Evolutionary conservation across 2,888 invertebrate species (phyloP).

Genomic region (Dioctria linearis): DNA sequence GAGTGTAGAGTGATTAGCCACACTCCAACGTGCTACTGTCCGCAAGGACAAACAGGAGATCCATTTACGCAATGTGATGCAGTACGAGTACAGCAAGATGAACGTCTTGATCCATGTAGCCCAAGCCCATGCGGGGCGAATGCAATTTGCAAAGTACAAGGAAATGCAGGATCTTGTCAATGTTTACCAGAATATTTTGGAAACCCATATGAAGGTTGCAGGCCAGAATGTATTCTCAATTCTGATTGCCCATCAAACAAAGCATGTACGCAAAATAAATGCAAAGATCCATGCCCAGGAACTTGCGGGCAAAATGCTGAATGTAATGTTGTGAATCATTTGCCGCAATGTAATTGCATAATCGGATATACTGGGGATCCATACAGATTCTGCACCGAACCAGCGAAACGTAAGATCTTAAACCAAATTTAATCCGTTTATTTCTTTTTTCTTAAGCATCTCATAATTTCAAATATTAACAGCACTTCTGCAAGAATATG

Average conservation of each 20-base stretch:
- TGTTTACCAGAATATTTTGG: slow-evolving; percentile 82
- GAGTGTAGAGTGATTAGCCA: slow-evolving; percentile 75
- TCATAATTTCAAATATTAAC: slow-evolving; percentile 12
- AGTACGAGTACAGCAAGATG: slow-evolving; percentile 70
- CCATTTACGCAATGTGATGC: slow-evolving; percentile 72
- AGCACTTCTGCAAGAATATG: slow-evolving; percentile 67
- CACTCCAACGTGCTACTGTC: slow-evolving; percentile 75
- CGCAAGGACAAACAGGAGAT: slow-evolving; percentile 75
- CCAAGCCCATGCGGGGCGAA: slow-evolving; percentile 77
- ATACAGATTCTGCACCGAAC: slow-evolving; percentile 75
- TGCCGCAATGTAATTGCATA: slow-evolving; percentile 76
- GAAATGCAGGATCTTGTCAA: slow-evolving; percentile 81
- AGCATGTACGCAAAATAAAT: slow-evolving; percentile 79
- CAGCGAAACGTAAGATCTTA: slow-evolving; percentile 73
- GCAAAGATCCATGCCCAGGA: slow-evolving; percentile 77
- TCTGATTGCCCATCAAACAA: slow-evolving; percentile 78
- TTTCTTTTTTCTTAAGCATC: not conserved
- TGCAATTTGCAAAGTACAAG: slow-evolving; percentile 82
- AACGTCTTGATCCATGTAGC: slow-evolving; percentile 70
- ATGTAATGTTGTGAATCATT: slow-evolving; percentile 78
- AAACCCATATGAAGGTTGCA: slow-evolving; percentile 83
- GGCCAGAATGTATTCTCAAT: slow-evolving; percentile 78
- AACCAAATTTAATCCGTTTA: not conserved
- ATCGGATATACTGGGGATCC: slow-evolving; percentile 78
- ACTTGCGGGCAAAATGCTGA: slow-evolving; percentile 78